These are phyloP conservation scores for Erebia palarica DNA, from an alignment of 2,888 invertebrate genomes.

Conservation along the genomic window DNA sequence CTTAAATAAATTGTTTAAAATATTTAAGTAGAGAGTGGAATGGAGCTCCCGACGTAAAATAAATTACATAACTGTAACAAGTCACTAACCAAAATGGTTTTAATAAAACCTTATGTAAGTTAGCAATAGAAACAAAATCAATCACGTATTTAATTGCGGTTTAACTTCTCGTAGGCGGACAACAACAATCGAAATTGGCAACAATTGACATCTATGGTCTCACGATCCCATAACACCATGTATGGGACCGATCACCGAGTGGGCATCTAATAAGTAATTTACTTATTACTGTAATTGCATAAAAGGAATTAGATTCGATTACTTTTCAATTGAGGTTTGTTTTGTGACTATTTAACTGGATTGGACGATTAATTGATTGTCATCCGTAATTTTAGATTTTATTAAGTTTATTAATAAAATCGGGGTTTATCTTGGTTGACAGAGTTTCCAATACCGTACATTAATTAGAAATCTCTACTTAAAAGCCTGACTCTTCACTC, in stretches of 20 bases:
- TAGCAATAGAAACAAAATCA: slow-evolving; percentile 3
- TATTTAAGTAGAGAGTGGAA: no score
- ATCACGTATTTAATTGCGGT: slow-evolving; percentile 28
- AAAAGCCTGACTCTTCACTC: no score
- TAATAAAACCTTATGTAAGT: neutral
- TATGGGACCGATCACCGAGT: slow-evolving; percentile 53
- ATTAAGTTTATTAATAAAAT: neutral
- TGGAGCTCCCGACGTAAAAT: neutral
- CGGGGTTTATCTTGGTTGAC: neutral
- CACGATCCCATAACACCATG: slow-evolving; percentile 51
- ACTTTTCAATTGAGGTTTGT: neutral
- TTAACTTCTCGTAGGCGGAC: slow-evolving; percentile 50
- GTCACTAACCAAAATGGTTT: neutral
- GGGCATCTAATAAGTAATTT: slow-evolving; percentile 34
- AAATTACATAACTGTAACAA: neutral
- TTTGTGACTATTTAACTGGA: neutral
- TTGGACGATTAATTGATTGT: neutral
- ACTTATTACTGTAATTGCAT: slow-evolving; percentile 51
- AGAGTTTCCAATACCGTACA: no score
- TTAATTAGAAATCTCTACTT: no score
- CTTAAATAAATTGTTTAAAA: no score
- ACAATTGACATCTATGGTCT: slow-evolving; percentile 39
- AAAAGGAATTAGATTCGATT: slow-evolving; percentile 18
- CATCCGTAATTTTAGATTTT: neutral
- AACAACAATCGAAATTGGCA: slow-evolving; percentile 43